Evolutionary conservation across 2,113 vertebrate genomes (phyloP).

Genomic region (Pomatostomus ruficeps): DNA sequence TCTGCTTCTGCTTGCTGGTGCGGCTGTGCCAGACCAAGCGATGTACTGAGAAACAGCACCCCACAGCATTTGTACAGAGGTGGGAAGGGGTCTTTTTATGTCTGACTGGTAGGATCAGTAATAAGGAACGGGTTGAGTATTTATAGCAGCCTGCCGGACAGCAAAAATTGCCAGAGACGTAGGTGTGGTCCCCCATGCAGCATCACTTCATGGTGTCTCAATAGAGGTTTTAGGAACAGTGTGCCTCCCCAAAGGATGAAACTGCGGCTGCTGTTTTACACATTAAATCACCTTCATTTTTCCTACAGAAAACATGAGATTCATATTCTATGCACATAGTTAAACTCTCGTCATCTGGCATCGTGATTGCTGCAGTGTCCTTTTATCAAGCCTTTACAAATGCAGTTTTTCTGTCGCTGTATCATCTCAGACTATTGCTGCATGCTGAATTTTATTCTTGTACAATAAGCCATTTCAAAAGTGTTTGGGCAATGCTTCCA

Average conservation of each 20-base stretch:
- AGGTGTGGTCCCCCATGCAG: not conserved
- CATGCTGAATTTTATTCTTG: not conserved
- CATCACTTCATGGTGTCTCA: not conserved
- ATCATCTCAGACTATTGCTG: not conserved
- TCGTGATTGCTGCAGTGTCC: not conserved
- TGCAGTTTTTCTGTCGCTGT: not conserved
- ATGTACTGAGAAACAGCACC: not conserved
- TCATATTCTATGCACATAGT: not conserved
- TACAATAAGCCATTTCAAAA: not conserved
- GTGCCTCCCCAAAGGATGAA: not conserved
- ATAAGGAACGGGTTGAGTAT: not conserved
- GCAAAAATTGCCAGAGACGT: not conserved
- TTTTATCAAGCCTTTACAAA: slow-evolving; percentile 13
- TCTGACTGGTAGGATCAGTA: not conserved
- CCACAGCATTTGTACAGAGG: not conserved
- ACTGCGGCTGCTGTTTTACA: not conserved
- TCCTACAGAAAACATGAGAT: not conserved
- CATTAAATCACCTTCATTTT: not conserved
- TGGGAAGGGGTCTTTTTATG: not conserved
- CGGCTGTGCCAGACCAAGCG: accelerated
- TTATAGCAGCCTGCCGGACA: not conserved
- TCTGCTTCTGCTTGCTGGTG: not conserved
- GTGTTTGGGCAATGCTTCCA: not conserved
- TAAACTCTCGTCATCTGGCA: not conserved
- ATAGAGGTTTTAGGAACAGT: not conserved